These are phyloP conservation scores for Parauchenoglanis punctatus DNA, from an alignment of 2,797 vertebrate species.

Conservation along the genomic window DNA sequence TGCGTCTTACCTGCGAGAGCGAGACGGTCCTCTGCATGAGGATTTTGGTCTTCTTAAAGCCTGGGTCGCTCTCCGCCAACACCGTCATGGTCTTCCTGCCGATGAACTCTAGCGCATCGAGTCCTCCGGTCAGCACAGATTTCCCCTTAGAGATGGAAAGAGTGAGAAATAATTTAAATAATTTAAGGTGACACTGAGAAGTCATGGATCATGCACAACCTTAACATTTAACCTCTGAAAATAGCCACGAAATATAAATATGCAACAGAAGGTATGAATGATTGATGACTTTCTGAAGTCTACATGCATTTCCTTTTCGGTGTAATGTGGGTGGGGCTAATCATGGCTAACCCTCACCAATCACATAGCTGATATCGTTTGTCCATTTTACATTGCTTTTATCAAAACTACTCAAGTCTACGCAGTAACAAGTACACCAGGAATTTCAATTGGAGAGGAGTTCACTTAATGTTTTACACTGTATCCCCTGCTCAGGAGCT, in stretches of 20 bases:
- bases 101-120: conserved; percentile 96
- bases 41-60: conserved; percentile 95
- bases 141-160: conserved; percentile 81
- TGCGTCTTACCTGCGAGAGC: conserved; percentile 85
- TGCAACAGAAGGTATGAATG: neutral
- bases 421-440: neutral
- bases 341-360: neutral
- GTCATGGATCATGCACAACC: too few species aligned
- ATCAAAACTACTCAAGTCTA: neutral
- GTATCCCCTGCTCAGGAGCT: neutral
- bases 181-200: neutral
- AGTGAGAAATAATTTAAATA: neutral
- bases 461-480: neutral
- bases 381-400: neutral
- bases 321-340: neutral
- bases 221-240: neutral
- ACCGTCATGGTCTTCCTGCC: conserved; percentile 99
- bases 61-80: conserved; percentile 94
- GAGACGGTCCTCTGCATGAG: conserved; percentile 93
- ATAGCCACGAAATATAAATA: neutral
- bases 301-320: neutral
- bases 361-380: neutral
- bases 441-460: too few species aligned
- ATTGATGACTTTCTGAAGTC: neutral
- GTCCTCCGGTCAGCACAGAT: conserved; percentile 90